These are phyloP conservation scores for Bombus ignitus DNA, from an alignment of 1,140 invertebrate species.

Conservation along the genomic window DNA sequence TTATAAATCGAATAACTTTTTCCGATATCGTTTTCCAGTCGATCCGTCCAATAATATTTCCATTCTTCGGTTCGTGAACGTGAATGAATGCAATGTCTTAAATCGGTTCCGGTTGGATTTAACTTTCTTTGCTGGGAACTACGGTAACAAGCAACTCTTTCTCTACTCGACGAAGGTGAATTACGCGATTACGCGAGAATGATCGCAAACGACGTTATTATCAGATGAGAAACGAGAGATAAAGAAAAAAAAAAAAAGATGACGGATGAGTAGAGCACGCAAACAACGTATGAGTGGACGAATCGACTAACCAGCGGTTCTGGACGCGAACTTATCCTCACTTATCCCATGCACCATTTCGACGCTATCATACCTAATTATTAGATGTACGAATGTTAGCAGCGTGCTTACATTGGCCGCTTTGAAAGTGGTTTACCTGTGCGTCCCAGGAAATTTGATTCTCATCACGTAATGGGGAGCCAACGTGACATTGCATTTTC, in stretches of 20 bases:
- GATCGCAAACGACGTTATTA: conserved; percentile 10
- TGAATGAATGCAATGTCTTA: conserved; percentile 5
- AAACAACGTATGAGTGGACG: background rate
- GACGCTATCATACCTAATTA: conserved; percentile 32
- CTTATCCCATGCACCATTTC: background rate
- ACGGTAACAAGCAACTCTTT: background rate
- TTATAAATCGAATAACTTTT: background rate
- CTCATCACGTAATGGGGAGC: conserved; percentile 63
- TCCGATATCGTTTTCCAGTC: background rate
- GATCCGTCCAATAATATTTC: conserved; percentile 1
- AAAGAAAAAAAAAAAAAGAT: no score
- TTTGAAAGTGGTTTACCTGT: conserved; percentile 5
- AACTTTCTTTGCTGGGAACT: conserved; percentile 7
- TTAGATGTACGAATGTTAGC: conserved; percentile 21
- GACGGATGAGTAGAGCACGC: background rate
- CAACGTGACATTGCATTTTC: conserved; percentile 62
- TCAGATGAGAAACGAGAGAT: background rate
- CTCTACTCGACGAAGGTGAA: background rate
- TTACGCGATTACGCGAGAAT: background rate
- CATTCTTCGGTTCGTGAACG: background rate
- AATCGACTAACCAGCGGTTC: background rate
- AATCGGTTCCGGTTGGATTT: conserved; percentile 13
- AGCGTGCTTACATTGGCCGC: conserved; percentile 12
- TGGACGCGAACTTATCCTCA: background rate
- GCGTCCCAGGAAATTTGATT: conserved; percentile 28